These are phyloP conservation scores for Rotaria magnacalcarata DNA, from an alignment of 2,888 invertebrate genomes.

Conservation along the genomic window DNA sequence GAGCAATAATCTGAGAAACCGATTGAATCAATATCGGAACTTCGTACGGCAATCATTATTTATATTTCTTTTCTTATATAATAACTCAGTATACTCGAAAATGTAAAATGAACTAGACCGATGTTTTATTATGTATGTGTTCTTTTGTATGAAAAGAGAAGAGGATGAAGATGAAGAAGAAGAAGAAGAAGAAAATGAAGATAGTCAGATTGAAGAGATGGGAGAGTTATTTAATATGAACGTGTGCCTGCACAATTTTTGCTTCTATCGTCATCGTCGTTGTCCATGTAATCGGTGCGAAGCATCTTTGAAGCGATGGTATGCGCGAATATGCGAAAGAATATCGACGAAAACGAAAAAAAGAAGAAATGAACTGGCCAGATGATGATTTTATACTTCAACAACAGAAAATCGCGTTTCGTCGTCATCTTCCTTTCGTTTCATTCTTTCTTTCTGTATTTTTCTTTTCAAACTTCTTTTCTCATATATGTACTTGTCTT, in stretches of 20 bases:
- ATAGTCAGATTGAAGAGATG: conserved; percentile 4
- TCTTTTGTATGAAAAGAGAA: conserved; percentile 1
- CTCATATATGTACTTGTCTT: not conserved
- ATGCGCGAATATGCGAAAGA: not conserved
- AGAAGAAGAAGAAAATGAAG: conserved; percentile 18
- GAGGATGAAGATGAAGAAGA: conserved; percentile 9
- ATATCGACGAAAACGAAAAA: not conserved
- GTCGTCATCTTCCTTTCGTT: not conserved
- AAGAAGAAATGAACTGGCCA: conserved; percentile 26
- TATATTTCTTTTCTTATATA: not conserved
- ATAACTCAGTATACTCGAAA: conserved; percentile 18
- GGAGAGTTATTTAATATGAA: conserved; percentile 21
- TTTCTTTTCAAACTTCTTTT: not conserved
- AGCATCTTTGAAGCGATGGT: conserved; percentile 12
- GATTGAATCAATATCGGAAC: conserved; percentile 18
- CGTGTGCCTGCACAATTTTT: not conserved
- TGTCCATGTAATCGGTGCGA: conserved; percentile 6
- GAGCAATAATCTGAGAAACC: conserved; percentile 8
- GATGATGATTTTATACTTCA: conserved; percentile 22
- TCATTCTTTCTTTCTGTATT: not conserved
- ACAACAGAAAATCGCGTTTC: conserved; percentile 12
- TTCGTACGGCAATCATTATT: not conserved
- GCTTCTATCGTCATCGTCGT: conserved; percentile 4
- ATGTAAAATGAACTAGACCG: not conserved
- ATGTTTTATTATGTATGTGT: not conserved